These are phyloP conservation scores for Apis dorsata DNA, from an alignment of 1,140 invertebrate genomes.

Conservation along the genomic window DNA sequence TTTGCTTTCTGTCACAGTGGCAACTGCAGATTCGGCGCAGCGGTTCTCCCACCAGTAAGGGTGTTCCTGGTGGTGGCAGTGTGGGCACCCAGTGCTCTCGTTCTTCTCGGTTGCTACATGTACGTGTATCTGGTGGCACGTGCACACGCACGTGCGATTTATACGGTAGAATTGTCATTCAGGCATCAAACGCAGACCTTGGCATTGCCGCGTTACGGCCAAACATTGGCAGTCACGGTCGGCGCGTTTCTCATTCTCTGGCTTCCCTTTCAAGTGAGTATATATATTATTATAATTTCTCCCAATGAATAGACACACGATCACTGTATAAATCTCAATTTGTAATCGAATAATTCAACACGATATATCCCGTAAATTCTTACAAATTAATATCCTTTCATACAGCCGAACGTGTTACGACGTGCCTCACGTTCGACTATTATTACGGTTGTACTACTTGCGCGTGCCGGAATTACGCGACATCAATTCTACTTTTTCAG, in stretches of 20 bases:
- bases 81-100: conserved; percentile 81
- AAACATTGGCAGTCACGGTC: conserved; percentile 84
- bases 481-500: conserved; percentile 45
- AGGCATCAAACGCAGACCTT: conserved; percentile 79
- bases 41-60: conserved; percentile 79
- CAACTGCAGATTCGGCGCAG: conserved; percentile 78
- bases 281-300: background rate
- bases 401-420: background rate
- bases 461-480: background rate
- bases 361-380: background rate
- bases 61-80: conserved; percentile 81
- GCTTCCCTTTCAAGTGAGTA: conserved; percentile 83
- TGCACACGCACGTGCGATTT: conserved; percentile 84
- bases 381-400: background rate
- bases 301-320: background rate
- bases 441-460: conserved; percentile 22
- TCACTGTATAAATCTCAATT: conserved; percentile 7
- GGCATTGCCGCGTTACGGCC: conserved; percentile 81
- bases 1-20: conserved; percentile 72
- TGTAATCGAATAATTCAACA: too few relatives aligned
- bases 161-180: conserved; percentile 83
- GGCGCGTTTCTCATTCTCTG: conserved; percentile 83
- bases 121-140: conserved; percentile 85
- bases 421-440: background rate
- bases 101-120: conserved; percentile 83